Percentiles rank a stretch among this genome's conserved stretches.
Conservation (phyloP, 2,888 invertebrate species). For the Sphecodes monilicornis region DNA sequence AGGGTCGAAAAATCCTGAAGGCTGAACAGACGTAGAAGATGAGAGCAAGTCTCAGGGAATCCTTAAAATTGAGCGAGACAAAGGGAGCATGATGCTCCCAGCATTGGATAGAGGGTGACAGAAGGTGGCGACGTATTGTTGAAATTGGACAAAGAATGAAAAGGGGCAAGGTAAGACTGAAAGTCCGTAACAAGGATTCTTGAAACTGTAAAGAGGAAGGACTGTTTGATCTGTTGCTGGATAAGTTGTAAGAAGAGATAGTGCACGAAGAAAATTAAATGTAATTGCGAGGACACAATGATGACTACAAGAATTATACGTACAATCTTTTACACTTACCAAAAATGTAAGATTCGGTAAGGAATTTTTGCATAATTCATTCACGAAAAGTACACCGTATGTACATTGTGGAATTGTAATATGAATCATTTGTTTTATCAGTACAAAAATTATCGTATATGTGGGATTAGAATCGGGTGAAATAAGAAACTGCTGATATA, state of each 20-base stretch:
- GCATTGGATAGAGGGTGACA: neutral
- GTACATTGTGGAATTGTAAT: too few relatives aligned
- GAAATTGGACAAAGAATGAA: conserved; percentile 29
- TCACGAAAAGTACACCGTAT: neutral
- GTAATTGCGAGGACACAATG: neutral
- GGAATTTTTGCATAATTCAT: neutral
- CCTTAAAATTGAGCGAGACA: conserved; percentile 42
- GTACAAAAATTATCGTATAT: too few relatives aligned
- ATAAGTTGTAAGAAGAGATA: conserved; percentile 24
- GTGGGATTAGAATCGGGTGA: too few relatives aligned
- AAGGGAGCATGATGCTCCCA: conserved; percentile 21
- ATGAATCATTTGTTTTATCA: too few relatives aligned
- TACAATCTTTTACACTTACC: neutral
- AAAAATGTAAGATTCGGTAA: neutral
- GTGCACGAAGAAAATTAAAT: conserved; percentile 31
- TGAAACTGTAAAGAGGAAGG: conserved; percentile 2
- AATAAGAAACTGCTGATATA: too few relatives aligned
- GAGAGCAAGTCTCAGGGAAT: conserved; percentile 38
- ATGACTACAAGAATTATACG: conserved; percentile 1
- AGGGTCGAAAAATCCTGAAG: conserved; percentile 39
- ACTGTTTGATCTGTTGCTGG: conserved; percentile 26
- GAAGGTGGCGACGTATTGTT: conserved; percentile 39
- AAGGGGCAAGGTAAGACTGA: conserved; percentile 1
- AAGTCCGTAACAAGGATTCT: conserved; percentile 41
- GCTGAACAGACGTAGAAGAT: conserved; percentile 43